These are phyloP conservation scores for Aphrophora alni DNA, from an alignment of 2,888 invertebrate genomes.

Conservation along the genomic window DNA sequence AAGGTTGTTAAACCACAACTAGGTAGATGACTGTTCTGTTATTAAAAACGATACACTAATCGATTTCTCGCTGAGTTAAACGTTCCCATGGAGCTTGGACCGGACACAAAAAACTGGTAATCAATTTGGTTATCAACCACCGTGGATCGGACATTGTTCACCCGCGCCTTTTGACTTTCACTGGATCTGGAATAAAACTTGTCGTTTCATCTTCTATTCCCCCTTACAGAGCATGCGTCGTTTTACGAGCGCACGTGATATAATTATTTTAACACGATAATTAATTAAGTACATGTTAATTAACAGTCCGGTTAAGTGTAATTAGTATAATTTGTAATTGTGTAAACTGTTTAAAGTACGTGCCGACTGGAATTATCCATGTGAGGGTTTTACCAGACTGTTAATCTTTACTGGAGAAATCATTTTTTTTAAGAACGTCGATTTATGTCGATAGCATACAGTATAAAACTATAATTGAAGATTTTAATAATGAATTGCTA, in stretches of 20 bases:
- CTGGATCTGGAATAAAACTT: too few relatives aligned
- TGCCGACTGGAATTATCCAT: background rate
- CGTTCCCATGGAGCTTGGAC: conserved; percentile 37
- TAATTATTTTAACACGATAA: background rate
- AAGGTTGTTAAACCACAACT: background rate
- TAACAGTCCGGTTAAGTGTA: background rate
- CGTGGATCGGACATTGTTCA: background rate
- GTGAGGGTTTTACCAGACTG: background rate
- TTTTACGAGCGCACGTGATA: background rate
- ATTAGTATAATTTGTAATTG: background rate
- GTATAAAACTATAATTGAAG: too few relatives aligned
- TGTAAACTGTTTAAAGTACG: background rate
- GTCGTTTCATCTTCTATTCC: too few relatives aligned
- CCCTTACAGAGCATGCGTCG: background rate
- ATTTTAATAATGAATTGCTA: too few relatives aligned
- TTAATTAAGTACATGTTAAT: background rate
- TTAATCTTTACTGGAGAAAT: background rate
- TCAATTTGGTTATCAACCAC: conserved; percentile 39
- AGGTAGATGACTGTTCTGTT: background rate
- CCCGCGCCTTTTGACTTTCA: background rate
- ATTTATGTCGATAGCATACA: too few relatives aligned
- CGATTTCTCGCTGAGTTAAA: conserved; percentile 33
- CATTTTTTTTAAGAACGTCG: too few relatives aligned
- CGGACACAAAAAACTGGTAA: conserved; percentile 38
- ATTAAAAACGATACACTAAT: conserved; percentile 30